Conservation (phyloP, 2,113 vertebrate genomes). For the Argyrosomus japonicus region DNA sequence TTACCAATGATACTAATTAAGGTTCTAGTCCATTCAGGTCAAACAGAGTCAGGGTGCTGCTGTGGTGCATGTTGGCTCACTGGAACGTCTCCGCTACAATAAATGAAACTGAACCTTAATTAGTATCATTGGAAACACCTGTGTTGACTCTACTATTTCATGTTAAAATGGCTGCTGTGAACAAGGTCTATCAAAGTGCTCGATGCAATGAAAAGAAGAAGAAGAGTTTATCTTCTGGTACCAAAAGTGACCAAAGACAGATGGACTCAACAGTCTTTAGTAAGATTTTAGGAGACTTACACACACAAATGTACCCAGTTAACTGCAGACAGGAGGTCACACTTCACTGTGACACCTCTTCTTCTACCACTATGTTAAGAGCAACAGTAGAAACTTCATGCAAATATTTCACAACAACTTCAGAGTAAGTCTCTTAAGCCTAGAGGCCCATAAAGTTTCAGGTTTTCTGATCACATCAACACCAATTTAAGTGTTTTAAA, state of each 20-base stretch:
- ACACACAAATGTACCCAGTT: no score
- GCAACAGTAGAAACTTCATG: neutral
- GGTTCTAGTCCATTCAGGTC: no score
- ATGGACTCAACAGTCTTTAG: neutral
- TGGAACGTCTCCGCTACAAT: no score
- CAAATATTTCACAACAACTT: neutral
- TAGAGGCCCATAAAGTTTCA: neutral
- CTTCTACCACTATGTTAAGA: neutral
- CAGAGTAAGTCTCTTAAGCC: neutral
- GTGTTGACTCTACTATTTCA: no score
- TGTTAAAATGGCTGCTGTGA: no score
- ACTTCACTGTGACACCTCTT: neutral
- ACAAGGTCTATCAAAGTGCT: conserved; percentile 28
- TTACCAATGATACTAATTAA: no score
- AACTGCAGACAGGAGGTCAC: neutral
- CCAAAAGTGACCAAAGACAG: neutral
- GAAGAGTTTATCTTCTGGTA: neutral
- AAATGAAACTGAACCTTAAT: no score
- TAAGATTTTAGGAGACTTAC: neutral
- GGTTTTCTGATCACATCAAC: neutral
- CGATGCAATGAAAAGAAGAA: neutral
- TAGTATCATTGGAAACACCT: no score
- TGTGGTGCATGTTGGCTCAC: no score
- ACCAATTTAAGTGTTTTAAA: neutral
- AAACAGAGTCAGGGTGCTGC: no score